Evolutionary conservation across 2,797 vertebrate species (phyloP).

Genomic region (Chiroxiphia lanceolata): DNA sequence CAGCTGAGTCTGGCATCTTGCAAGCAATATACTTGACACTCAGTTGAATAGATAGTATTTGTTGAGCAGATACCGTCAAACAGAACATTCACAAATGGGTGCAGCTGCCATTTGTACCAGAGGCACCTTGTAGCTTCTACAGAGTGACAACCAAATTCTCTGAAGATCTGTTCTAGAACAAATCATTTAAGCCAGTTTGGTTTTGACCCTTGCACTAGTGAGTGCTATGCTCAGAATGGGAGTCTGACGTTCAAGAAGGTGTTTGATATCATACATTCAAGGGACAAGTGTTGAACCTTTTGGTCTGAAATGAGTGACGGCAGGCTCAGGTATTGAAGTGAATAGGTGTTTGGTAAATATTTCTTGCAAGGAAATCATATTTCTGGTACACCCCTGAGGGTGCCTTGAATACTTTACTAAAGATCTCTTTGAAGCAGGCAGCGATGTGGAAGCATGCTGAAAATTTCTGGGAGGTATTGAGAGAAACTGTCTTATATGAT

Average conservation of each 20-base stretch:
- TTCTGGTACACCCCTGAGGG: not conserved
- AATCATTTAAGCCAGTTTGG: not conserved
- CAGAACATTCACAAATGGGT: not conserved
- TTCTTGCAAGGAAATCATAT: not conserved
- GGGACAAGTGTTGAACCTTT: not conserved
- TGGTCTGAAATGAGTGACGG: not conserved
- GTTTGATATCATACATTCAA: not conserved
- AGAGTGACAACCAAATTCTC: not conserved
- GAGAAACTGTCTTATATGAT: not conserved
- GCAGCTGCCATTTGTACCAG: not conserved
- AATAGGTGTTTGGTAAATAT: not conserved
- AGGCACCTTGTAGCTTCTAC: not conserved
- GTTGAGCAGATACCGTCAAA: not conserved
- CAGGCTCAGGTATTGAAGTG: not conserved
- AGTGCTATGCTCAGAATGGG: not conserved
- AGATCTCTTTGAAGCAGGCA: not conserved
- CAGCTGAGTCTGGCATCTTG: not conserved
- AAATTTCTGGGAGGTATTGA: not conserved
- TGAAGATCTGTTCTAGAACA: not conserved
- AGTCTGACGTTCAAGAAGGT: not conserved
- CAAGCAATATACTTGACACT: not conserved
- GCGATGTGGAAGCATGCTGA: not conserved
- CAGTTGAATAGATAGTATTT: not conserved
- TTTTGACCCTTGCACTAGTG: not conserved
- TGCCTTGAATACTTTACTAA: not conserved